Evolutionary conservation across 2,113 vertebrate species (phyloP).

Genomic region (Hiodon tergisus): DNA sequence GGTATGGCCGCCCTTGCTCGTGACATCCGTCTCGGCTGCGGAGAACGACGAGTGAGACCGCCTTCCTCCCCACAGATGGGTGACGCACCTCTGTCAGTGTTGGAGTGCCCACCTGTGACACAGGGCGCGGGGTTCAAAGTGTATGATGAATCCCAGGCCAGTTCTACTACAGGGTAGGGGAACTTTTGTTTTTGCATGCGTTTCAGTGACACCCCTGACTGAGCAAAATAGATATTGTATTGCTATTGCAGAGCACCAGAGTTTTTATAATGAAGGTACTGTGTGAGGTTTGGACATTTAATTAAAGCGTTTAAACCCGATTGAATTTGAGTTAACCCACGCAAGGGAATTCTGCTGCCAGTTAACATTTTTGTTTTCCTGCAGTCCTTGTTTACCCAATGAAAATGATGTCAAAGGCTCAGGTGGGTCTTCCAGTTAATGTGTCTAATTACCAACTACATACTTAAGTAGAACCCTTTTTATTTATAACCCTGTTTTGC

Average conservation of each 20-base stretch:
- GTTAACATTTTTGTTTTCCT: not conserved
- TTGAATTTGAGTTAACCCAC: not conserved
- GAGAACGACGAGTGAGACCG: not conserved
- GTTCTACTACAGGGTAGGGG: slow-evolving; percentile 9
- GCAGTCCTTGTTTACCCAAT: not conserved
- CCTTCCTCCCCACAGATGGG: not conserved
- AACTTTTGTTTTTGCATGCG: too few species aligned
- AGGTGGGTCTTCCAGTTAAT: not conserved
- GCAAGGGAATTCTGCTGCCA: not conserved
- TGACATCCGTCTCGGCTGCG: not conserved
- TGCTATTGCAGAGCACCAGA: not conserved
- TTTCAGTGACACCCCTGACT: not conserved
- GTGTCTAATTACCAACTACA: not conserved
- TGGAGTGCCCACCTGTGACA: not conserved
- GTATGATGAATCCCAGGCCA: slow-evolving; percentile 6
- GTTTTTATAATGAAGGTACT: too few species aligned
- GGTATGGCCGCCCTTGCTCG: not conserved
- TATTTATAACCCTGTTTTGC: too few species aligned
- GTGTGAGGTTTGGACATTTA: not conserved
- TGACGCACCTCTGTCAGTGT: too few species aligned
- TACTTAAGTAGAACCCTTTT: not conserved
- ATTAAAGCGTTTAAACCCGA: too few species aligned
- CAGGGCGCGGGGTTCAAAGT: not conserved
- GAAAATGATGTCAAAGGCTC: not conserved
- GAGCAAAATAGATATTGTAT: not conserved